Evolutionary conservation across 1,140 invertebrate genomes (phyloP), one percentile per base, ranked within the genome.

Genomic region (Coboldia fuscipes): DNA sequence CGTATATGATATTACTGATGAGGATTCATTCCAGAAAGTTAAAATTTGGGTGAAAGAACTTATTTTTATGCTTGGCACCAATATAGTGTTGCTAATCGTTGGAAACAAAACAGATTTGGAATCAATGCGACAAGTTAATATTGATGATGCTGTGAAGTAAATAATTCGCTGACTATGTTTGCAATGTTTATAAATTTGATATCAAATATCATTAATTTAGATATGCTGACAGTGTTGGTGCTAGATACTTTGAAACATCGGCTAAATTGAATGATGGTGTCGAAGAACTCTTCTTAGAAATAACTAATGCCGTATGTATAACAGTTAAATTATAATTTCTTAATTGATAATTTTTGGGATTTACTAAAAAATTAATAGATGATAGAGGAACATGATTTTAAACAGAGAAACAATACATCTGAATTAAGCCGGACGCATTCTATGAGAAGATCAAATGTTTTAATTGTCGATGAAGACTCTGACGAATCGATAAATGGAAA

Each of bases 21-120:
- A 86, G 58, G 82, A 93, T 50, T 96, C 93, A 3, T 97, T 98
- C 61, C 73, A 81, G 54, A 97, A 96, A 64, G 83, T 93, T 0
- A 93, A 97, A 63, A 92, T 77, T 53, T 99, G 94, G 94, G 89
- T 98, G 6, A 93, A 93, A 52, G 94, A 99, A 60, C 58, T 98
- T 30, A 75, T 83, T 40, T 90, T 89, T 61, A 96, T 97, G 79
- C 63, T 97, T 10, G 93, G 92, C 5, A 75, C 78, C 46, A 81
- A 96, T 42, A 83, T 97, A 41, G 75, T 76, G 44, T 60, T 98
- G 23, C 74, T 76, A 30, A 97, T 99, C 54, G 88, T 86, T 39
- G 94, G 93, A 29, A 99, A 99, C 60, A 99, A 99, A 71, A 72
- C 80, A 49, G 94, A 99, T 62, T 61, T 98, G 47, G 89, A 94